Conservation (phyloP, 2,113 vertebrate species). For the Poecilia latipinna region DNA sequence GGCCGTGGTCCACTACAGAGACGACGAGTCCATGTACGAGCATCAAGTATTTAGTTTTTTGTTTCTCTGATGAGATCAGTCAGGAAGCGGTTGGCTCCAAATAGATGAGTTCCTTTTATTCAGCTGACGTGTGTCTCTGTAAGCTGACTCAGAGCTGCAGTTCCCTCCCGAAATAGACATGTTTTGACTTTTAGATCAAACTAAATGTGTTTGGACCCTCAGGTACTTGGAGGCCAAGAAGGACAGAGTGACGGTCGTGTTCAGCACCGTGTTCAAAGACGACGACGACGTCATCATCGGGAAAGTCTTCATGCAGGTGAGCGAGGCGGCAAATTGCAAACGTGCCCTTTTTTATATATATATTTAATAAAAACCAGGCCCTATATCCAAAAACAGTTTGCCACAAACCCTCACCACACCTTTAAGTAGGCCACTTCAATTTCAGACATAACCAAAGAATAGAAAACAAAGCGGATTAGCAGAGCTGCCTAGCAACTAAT, state of each 20-base stretch:
- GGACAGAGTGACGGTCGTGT: slow-evolving; percentile 97
- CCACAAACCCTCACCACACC: too few relatives aligned
- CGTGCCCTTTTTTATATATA: too few relatives aligned
- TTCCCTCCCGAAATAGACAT: neutral
- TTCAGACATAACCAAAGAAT: too few relatives aligned
- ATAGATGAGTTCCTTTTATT: neutral
- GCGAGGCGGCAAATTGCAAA: neutral
- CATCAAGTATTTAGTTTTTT: neutral
- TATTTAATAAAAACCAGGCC: too few relatives aligned
- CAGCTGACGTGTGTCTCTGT: neutral
- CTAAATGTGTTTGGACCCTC: slow-evolving; percentile 2
- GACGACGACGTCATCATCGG: slow-evolving; percentile 98
- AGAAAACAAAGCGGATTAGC: too few relatives aligned
- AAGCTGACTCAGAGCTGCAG: neutral
- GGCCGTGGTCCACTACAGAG: slow-evolving; percentile 97
- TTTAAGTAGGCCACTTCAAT: too few relatives aligned
- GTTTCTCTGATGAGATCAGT: neutral
- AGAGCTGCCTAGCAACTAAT: too few relatives aligned
- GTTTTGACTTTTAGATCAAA: neutral
- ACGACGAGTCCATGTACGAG: slow-evolving; percentile 95
- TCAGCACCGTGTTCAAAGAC: slow-evolving; percentile 99
- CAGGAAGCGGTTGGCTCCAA: neutral
- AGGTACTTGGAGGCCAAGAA: slow-evolving; percentile 99
- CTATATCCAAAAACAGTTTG: too few relatives aligned
- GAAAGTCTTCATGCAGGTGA: slow-evolving; percentile 99